These are phyloP conservation scores for Drosophila peninsularis DNA, from an alignment of 2,888 invertebrate species.

Conservation along the genomic window DNA sequence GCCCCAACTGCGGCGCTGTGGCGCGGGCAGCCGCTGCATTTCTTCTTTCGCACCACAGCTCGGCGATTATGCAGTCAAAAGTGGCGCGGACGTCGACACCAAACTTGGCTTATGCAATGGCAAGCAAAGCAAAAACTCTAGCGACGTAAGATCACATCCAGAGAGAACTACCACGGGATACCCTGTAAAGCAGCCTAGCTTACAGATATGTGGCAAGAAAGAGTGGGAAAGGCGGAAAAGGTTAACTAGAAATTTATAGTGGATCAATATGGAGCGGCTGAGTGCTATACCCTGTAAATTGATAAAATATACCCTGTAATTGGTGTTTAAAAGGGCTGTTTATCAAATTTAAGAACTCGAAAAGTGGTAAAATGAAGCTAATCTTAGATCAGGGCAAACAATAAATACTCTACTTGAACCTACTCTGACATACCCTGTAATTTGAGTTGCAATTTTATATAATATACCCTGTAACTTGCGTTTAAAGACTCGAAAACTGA, in stretches of 20 bases:
- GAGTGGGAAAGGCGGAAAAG: background rate
- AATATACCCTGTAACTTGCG: too few relatives aligned
- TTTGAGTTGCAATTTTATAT: too few relatives aligned
- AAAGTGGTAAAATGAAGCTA: too few relatives aligned
- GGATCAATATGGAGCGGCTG: too few relatives aligned
- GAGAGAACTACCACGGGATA: background rate
- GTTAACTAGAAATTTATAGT: background rate
- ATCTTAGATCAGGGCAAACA: too few relatives aligned
- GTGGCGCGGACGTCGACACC: constrained; percentile 54
- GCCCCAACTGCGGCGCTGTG: constrained; percentile 24
- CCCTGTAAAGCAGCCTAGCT: background rate
- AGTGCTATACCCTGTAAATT: too few relatives aligned
- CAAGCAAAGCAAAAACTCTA: background rate
- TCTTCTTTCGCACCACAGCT: constrained; percentile 30
- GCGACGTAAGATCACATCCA: background rate
- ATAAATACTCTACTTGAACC: too few relatives aligned
- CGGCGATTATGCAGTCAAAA: constrained; percentile 54
- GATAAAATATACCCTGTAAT: too few relatives aligned
- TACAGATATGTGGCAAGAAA: background rate
- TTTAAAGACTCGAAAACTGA: too few relatives aligned
- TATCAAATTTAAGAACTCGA: too few relatives aligned
- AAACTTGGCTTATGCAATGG: constrained; percentile 24
- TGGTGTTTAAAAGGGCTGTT: too few relatives aligned
- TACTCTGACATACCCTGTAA: background rate
- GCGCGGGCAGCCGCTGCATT: constrained; percentile 38